A percentile compares a stretch with the other conserved stretches of the same genome.
These are phyloP conservation scores for Hirtodrosophila alboralis DNA, from an alignment of 2,888 invertebrate species.

Conservation along the genomic window DNA sequence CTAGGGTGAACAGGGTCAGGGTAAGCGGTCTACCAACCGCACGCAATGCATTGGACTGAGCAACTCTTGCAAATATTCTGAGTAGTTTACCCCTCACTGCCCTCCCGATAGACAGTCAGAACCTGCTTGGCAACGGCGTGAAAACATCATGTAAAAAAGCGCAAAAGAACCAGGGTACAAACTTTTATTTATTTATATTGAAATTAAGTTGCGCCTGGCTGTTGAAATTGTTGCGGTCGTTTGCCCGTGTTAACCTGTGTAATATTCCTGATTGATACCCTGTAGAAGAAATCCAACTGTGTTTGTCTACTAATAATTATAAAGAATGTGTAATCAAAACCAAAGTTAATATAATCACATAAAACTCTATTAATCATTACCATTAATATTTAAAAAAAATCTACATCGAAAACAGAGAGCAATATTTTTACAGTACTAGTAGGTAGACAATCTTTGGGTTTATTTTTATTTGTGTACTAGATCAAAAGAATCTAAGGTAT, in stretches of 20 bases:
- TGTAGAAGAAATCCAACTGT: not conserved
- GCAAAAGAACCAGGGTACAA: conserved; percentile 22
- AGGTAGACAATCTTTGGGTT: too few species aligned
- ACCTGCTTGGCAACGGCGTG: conserved; percentile 15
- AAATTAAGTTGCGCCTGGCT: conserved; percentile 74
- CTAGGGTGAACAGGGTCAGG: not conserved
- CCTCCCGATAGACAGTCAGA: not conserved
- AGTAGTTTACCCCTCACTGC: conserved; percentile 9
- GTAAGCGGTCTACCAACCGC: conserved; percentile 4
- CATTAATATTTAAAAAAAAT: too few species aligned
- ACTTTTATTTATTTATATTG: conserved; percentile 76
- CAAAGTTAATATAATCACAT: too few species aligned
- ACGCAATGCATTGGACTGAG: conserved; percentile 14
- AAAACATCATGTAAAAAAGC: conserved; percentile 33
- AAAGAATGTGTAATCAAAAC: too few species aligned
- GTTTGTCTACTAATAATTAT: too few species aligned
- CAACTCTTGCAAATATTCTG: conserved; percentile 29
- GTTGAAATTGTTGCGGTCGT: conserved; percentile 76
- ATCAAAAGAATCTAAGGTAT: conserved; percentile 21
- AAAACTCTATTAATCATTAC: too few species aligned
- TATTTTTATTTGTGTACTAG: too few species aligned
- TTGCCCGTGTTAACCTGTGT: conserved; percentile 67
- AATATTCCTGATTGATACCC: conserved; percentile 38
- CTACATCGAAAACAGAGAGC: too few species aligned
- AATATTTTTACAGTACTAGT: too few species aligned